Base-by-base conservation (phyloP, 1,140 invertebrate species). In the Drosophila obscura region DNA sequence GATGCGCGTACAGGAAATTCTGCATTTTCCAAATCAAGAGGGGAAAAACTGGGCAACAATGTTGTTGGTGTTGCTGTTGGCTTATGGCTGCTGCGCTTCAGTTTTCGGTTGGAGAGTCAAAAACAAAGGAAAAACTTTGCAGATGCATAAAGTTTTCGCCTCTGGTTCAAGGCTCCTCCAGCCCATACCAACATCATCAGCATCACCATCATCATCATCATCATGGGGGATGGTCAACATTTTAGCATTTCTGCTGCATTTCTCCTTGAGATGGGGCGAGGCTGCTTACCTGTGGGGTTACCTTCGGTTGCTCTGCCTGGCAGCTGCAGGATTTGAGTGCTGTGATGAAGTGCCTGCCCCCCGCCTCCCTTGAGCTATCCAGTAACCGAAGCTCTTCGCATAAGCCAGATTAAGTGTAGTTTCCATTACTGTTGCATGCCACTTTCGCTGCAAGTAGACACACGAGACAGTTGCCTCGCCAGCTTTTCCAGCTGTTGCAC, bases 361-460 rank as follows among this genome's bases (percentile, higher is more conserved):
- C 22, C 22, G 4, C 4, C 22, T 2, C n/a, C 44, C 45, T 43
- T 43, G n/a, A 58, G 63, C 13, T 69, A 68, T 69, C 50, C 7
- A 31, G 13, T 55, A 19, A 13, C 8, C 16, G 31, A 69, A 69
- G 66, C 64, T 68, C 44, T 52, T 39, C 35, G 16, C 52, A 69
- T 58, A 71, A 71, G 35, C 67, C 64, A 69, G 67, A 71, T 71
- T 71, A 71, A 71, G 69, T 69, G 67, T 71, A 71, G 69, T 71
- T 71, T 69, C 67, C 67, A 71, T 69, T 71, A 71, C 67, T 50
- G 67, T 71, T 71, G 67, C 65, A 71, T 71, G 67, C 65, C 65
- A 71, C 65, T 71, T 71, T 69, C 13, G 67, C 51, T 45, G 45
- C 57, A n/a, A 57, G 63, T 43, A 56, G 66, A 68, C 66, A 57